phyloP scores from a whole-genome alignment of 92 coral and sea anemone species.

The Epizoanthus stellaris region DNA sequence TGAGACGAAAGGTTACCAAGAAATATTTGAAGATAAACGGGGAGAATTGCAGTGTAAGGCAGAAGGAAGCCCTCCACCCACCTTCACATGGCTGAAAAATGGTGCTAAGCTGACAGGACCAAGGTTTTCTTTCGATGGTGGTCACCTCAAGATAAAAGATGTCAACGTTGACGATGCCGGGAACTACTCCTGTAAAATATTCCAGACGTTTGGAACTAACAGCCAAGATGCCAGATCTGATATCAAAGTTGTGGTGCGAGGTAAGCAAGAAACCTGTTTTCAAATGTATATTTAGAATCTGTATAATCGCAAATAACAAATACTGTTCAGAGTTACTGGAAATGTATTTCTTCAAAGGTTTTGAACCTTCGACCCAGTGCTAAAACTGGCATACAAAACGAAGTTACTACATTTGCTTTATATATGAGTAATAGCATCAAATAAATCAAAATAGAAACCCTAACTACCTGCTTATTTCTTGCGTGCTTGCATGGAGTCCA shows the following conservation, averaged over 20 bases:
- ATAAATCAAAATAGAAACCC: too few species aligned
- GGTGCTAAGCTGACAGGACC: not conserved
- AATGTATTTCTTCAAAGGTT: too few species aligned
- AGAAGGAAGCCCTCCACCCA: not conserved
- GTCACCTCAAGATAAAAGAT: not conserved
- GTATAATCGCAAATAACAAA: too few species aligned
- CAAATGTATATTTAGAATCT: too few species aligned
- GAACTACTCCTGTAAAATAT: not conserved
- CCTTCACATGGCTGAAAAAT: not conserved
- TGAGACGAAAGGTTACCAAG: not conserved
- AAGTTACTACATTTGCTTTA: too few species aligned
- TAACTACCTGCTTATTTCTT: too few species aligned
- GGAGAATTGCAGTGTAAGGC: not conserved
- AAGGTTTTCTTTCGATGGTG: not conserved
- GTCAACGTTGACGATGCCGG: not conserved
- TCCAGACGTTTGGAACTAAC: not conserved
- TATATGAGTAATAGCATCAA: too few species aligned
- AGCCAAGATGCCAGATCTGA: not conserved
- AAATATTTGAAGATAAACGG: not conserved
- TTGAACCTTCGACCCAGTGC: too few species aligned
- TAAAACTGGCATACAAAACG: too few species aligned
- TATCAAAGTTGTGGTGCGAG: not conserved
- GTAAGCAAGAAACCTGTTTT: not conserved
- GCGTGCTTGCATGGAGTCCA: too few species aligned
- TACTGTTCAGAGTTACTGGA: too few species aligned